phyloP scores from a whole-genome alignment of 2,888 invertebrate species.

The Aleiodes leptofemur region DNA sequence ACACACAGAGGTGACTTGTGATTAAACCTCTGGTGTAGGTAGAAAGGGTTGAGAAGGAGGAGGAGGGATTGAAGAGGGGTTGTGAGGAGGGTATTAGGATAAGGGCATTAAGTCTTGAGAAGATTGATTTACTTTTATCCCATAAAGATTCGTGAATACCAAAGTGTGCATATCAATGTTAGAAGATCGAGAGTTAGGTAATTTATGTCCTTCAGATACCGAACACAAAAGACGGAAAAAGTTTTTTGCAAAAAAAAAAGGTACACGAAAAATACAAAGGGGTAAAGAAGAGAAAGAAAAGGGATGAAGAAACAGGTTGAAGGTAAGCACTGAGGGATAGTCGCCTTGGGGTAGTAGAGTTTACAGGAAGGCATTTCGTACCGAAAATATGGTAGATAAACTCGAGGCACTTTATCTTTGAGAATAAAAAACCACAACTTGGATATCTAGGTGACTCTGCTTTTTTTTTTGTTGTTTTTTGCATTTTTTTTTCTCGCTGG shows the following conservation, averaged over 20 bases:
- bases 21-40: constrained; percentile 36
- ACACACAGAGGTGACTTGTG: constrained; percentile 29
- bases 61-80: too few species aligned
- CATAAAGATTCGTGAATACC: constrained; percentile 33
- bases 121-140: constrained; percentile 42
- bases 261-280: background rate
- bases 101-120: constrained; percentile 33
- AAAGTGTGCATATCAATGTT: constrained; percentile 36
- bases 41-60: background rate
- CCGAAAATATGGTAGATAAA: constrained; percentile 34
- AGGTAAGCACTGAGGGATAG: constrained; percentile 35
- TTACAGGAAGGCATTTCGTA: constrained; percentile 32
- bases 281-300: constrained; percentile 4
- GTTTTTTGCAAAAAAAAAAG: constrained; percentile 8
- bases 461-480: background rate
- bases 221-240: constrained; percentile 27
- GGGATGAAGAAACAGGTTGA: constrained; percentile 25
- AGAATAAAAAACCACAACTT: constrained; percentile 8
- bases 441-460: constrained; percentile 8
- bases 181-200: constrained; percentile 41
- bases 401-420: constrained; percentile 18
- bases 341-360: constrained; percentile 26
- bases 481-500: too few species aligned
- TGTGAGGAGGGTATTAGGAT: background rate
- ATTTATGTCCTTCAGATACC: constrained; percentile 36